Evolutionary conservation across 2,113 vertebrate genomes (phyloP), one percentile per base, ranked within the genome.

Genomic region (Pomatorhinus ruficollis): DNA sequence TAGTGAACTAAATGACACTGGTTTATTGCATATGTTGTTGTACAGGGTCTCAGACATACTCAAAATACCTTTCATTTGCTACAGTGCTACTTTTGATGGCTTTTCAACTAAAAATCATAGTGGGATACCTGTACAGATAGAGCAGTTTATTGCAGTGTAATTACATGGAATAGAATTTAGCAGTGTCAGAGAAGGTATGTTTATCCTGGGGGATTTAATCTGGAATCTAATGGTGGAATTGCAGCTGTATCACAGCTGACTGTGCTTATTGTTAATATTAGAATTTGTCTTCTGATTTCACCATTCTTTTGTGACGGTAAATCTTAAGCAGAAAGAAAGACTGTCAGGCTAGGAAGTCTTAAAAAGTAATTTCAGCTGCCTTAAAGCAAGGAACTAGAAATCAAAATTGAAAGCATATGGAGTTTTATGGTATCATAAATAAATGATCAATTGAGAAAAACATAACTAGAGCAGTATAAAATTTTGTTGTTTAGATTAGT

Each of bases 341-440:
- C 66, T 94, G 83, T 92, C 80, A 94, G n/a, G 63, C 88, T 77
- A 76, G 49, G 64, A 97, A 94, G 50, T 69, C 75, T 86, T 60
- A 83, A 85, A 84, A 95, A 79, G 77, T 96, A 91, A 96, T 97
- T 97, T 97, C 76, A 91, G 15, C 49, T 97, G 87, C 91, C 94
- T 97, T 96, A 94, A 87, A 97, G 88, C 83, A 93, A 97, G 92
- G 93, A 94, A 76, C 64, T 92, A 94, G 85, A 75, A 96, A 96
- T 98, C 80, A 96, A 80, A 91, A 93, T 44, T 28, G 78, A 97
- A 97, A 96, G 78, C 89, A 77, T 96, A 82, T 96, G 70, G 84
- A 93, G 88, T 96, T 97, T 97, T 97, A 97, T 97, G 83, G 83
- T 35, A 13, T 83, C 93, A 96, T 97, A 97, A 98, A 97, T 98